Evolutionary conservation across 2,797 vertebrate species (phyloP).

Genomic region (Diglossa cyanea): DNA sequence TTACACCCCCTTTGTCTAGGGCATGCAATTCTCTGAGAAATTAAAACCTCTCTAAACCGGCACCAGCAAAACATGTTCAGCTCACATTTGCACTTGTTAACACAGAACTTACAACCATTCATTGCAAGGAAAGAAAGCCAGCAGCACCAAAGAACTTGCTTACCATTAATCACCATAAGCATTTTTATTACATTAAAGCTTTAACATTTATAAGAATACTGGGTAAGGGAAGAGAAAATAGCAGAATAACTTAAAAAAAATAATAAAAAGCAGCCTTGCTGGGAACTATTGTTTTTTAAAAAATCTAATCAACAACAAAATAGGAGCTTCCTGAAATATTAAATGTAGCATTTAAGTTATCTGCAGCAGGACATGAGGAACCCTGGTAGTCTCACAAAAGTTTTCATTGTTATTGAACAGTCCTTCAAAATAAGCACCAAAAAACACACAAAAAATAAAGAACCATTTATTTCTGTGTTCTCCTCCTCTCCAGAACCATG

Average conservation of each 20-base stretch:
- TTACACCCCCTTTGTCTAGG: not conserved
- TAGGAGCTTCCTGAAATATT: not conserved
- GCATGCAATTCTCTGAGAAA: not conserved
- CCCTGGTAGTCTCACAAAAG: not conserved
- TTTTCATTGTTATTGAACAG: not conserved
- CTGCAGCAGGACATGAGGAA: not conserved
- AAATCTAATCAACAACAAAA: not conserved
- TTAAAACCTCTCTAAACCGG: not conserved
- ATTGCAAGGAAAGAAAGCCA: not conserved
- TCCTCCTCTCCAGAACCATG: not conserved
- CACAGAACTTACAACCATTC: not conserved
- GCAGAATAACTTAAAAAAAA: conserved; percentile 9
- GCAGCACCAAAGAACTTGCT: conserved; percentile 6
- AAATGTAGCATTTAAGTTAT: not conserved
- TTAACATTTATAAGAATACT: conserved; percentile 24
- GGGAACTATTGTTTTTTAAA: not conserved
- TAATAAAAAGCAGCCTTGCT: not conserved
- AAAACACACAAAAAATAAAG: not conserved
- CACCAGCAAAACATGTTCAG: not conserved
- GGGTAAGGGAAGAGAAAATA: not conserved
- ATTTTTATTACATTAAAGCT: conserved; percentile 51
- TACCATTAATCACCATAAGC: not conserved
- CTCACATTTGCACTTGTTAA: not conserved
- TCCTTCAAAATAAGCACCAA: not conserved
- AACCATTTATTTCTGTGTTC: not conserved